Conservation (phyloP, 1,140 invertebrate genomes). For the Leguminivora glycinivorella region DNA sequence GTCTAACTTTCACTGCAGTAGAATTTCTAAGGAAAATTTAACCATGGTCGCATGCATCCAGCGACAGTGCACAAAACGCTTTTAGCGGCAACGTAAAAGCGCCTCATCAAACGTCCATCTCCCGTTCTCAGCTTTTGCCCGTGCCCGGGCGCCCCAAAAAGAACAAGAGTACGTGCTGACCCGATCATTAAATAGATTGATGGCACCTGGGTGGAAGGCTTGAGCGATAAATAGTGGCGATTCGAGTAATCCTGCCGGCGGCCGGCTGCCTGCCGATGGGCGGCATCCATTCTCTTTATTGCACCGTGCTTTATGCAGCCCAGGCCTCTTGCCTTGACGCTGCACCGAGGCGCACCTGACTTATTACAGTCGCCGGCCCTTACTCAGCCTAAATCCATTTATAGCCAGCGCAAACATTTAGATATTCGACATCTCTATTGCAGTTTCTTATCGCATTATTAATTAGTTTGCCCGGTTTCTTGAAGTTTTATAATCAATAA, state of each 20-base stretch:
- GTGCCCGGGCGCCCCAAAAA: constrained; percentile 61
- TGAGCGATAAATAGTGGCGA: constrained; percentile 78
- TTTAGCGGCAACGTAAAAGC: constrained; percentile 73
- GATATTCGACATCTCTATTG: constrained; percentile 11
- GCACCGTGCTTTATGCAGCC: constrained; percentile 72
- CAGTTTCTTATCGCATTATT: constrained; percentile 21
- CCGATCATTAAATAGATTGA: constrained; percentile 79
- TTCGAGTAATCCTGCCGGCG: constrained; percentile 74
- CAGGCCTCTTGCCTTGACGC: constrained; percentile 63
- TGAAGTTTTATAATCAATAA: constrained; percentile 68
- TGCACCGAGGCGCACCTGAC: constrained; percentile 65
- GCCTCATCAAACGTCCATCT: constrained; percentile 77
- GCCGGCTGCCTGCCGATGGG: constrained; percentile 68
- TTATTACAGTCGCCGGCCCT: constrained; percentile 47
- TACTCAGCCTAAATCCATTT: constrained; percentile 18
- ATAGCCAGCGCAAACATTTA: not conserved
- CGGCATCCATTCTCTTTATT: constrained; percentile 78
- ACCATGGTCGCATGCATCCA: constrained; percentile 29
- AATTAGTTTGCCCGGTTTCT: constrained; percentile 7
- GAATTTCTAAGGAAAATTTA: not conserved
- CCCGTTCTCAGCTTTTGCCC: constrained; percentile 55
- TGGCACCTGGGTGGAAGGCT: constrained; percentile 76
- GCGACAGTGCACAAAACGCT: constrained; percentile 65
- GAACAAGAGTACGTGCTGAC: constrained; percentile 74
- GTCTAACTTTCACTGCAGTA: not conserved